Evolutionary conservation across 2,113 vertebrate genomes (phyloP).

Genomic region (Suricata suricatta): DNA sequence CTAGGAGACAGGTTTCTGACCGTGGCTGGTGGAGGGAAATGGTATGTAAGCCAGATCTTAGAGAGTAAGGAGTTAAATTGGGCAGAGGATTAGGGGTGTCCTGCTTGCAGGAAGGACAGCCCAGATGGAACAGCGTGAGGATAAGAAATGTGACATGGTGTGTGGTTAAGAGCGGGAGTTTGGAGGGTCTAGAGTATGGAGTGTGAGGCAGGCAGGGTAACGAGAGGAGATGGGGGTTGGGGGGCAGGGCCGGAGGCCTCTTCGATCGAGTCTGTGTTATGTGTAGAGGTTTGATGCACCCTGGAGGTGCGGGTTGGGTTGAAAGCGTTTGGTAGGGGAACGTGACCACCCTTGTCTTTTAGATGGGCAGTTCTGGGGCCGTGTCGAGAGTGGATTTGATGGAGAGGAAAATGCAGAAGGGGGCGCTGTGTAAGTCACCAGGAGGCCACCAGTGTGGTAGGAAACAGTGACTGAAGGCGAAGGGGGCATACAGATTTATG

Average conservation of each 20-base stretch:
- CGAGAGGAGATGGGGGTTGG: background rate
- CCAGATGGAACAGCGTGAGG: background rate
- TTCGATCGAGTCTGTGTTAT: background rate
- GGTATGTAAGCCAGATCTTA: background rate
- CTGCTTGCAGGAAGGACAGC: background rate
- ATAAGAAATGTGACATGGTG: background rate
- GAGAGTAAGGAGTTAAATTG: background rate
- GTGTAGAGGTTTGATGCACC: background rate
- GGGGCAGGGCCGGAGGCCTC: background rate
- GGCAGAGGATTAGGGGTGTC: background rate
- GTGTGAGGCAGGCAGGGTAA: background rate
- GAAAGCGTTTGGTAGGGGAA: background rate
- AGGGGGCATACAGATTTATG: background rate
- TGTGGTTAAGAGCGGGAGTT: background rate
- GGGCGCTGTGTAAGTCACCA: background rate
- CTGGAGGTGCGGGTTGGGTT: background rate
- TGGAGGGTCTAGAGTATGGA: background rate
- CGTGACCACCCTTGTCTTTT: background rate
- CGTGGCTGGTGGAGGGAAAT: background rate
- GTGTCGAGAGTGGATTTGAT: background rate
- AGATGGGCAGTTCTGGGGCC: background rate
- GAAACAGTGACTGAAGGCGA: background rate
- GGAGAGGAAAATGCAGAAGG: background rate
- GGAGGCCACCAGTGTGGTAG: background rate
- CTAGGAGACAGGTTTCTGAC: background rate